Percentiles rank a stretch among this genome's conserved stretches.
Conservation (phyloP, 2,888 invertebrate genomes). For the Brachypterus glaber region DNA sequence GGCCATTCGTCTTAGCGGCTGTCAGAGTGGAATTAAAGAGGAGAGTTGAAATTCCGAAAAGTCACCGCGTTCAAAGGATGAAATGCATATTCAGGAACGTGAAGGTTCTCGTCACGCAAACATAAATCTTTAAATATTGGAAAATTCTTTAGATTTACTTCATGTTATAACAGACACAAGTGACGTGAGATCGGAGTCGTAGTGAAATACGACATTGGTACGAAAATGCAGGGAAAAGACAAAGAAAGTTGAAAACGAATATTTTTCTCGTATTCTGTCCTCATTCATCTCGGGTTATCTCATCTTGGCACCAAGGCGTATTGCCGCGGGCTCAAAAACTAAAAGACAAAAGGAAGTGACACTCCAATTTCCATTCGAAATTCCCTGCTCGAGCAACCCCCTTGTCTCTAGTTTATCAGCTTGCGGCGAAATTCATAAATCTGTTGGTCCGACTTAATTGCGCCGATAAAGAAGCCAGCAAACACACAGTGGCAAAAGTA, state of each 20-base stretch:
- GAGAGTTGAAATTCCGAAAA: constrained; percentile 26
- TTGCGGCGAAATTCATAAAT: constrained; percentile 28
- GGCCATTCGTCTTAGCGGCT: constrained; percentile 32
- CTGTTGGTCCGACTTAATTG: constrained; percentile 26
- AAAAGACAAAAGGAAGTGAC: constrained; percentile 41
- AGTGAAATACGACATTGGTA: constrained; percentile 31
- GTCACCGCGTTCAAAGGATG: constrained; percentile 21
- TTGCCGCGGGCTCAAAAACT: constrained; percentile 22
- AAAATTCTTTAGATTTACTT: constrained; percentile 24
- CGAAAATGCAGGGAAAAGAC: constrained; percentile 29
- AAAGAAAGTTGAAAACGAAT: constrained; percentile 35
- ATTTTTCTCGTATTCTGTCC: constrained; percentile 38
- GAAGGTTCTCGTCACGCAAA: constrained; percentile 23
- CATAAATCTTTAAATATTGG: constrained; percentile 30
- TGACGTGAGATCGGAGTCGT: constrained; percentile 25
- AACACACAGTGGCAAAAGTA: no score
- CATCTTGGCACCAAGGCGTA: constrained; percentile 34
- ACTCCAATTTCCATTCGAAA: constrained; percentile 42
- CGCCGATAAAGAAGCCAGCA: constrained; percentile 18
- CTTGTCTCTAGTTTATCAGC: constrained; percentile 30
- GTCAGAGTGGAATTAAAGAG: constrained; percentile 30
- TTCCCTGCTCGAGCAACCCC: constrained; percentile 26
- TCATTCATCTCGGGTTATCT: constrained; percentile 40
- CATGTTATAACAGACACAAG: constrained; percentile 21
- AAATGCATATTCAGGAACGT: constrained; percentile 25